These are phyloP conservation scores for Eulemur rufifrons DNA, from an alignment of 2,113 vertebrate species.

Conservation along the genomic window DNA sequence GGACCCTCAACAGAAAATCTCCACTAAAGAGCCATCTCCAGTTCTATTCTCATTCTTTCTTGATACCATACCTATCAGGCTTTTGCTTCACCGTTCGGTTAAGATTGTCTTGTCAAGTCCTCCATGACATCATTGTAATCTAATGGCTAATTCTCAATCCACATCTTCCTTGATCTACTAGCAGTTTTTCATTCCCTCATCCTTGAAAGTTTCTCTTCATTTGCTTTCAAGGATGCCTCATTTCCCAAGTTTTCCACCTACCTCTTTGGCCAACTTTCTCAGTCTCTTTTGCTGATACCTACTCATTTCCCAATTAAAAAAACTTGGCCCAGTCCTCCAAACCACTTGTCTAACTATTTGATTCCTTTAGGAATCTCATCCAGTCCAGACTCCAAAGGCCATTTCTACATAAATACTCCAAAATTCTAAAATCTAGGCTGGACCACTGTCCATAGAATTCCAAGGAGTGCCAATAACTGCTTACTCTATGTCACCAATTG, in stretches of 20 bases:
- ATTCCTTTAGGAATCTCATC: conserved; percentile 4
- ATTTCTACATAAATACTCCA: conserved; percentile 8
- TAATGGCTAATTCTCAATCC: not conserved
- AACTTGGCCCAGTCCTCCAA: not conserved
- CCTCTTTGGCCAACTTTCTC: not conserved
- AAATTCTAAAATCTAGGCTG: not conserved
- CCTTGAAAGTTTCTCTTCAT: conserved; percentile 27
- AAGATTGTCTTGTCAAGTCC: not conserved
- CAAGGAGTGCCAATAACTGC: not conserved
- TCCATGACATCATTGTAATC: not conserved
- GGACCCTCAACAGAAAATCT: not conserved
- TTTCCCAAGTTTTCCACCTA: conserved; percentile 1
- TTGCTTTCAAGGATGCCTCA: not conserved
- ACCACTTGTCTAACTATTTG: not conserved
- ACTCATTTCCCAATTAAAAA: not conserved
- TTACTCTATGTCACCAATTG: not conserved
- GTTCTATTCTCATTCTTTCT: not conserved
- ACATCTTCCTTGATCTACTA: not conserved
- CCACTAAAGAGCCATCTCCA: not conserved
- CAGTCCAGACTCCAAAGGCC: not conserved
- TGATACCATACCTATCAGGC: not conserved
- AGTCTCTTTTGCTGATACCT: not conserved
- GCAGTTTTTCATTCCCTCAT: not conserved
- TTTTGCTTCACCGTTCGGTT: not conserved
- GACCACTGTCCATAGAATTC: not conserved